A percentile compares a stretch with the other conserved stretches of the same genome.
Conservation (phyloP, 2,113 vertebrate species). For the Neodon shergylaensis region DNA sequence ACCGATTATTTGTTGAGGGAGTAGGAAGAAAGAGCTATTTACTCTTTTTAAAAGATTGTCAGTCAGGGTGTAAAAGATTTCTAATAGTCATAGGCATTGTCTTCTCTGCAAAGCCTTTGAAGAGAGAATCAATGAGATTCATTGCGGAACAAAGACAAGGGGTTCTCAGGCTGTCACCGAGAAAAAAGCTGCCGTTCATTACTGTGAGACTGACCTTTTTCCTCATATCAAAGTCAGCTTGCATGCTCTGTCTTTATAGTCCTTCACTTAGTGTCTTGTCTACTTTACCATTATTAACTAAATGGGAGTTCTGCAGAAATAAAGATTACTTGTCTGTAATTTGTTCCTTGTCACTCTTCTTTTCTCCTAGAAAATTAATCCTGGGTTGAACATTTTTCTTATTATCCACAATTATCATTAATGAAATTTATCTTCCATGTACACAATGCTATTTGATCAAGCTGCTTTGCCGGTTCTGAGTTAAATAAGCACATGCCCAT, state of each 20-base stretch:
- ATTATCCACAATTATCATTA: conserved; percentile 37
- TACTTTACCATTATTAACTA: conserved; percentile 62
- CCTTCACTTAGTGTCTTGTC: conserved; percentile 16
- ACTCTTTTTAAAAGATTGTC: conserved; percentile 67
- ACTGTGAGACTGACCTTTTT: conserved; percentile 49
- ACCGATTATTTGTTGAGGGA: conserved; percentile 64
- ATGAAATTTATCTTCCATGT: conserved; percentile 29
- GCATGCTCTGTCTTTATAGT: conserved; percentile 36
- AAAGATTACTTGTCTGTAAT: conserved; percentile 38
- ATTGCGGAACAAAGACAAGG: conserved; percentile 69
- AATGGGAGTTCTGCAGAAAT: background rate
- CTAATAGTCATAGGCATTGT: conserved; percentile 66
- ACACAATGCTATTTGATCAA: conserved; percentile 2
- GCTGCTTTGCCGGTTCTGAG: background rate
- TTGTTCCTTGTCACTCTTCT: conserved; percentile 49
- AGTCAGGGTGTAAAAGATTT: background rate
- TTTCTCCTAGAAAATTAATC: conserved; percentile 33
- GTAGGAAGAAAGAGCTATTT: conserved; percentile 23
- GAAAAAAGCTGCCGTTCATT: conserved; percentile 67
- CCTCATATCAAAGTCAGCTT: conserved; percentile 54
- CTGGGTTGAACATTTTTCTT: background rate
- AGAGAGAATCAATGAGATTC: conserved; percentile 80
- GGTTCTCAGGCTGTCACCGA: conserved; percentile 76
- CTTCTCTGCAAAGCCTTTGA: conserved; percentile 69
- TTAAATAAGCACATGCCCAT: background rate